These are phyloP conservation scores for Melinopterus prodromus DNA, from an alignment of 2,888 invertebrate species.

Conservation along the genomic window DNA sequence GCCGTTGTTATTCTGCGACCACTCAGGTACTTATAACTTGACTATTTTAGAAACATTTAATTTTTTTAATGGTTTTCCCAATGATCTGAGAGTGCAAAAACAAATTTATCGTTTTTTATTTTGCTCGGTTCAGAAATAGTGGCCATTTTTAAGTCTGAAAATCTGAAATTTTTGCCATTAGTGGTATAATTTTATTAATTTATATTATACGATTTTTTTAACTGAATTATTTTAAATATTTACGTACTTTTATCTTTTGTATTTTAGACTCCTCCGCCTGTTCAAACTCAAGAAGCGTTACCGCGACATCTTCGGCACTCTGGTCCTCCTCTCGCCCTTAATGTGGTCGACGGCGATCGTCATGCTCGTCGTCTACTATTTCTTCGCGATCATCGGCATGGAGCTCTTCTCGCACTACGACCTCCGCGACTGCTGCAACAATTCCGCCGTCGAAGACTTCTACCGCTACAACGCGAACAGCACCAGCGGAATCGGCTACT, in stretches of 20 bases:
- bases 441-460: constrained; percentile 85
- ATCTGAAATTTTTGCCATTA: too few relatives aligned
- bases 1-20: constrained; percentile 79
- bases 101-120: too few relatives aligned
- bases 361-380: constrained; percentile 85
- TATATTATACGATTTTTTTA: background rate
- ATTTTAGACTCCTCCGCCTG: constrained; percentile 66
- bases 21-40: constrained; percentile 61
- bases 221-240: constrained; percentile 17
- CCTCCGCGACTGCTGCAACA: constrained; percentile 83
- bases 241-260: constrained; percentile 11
- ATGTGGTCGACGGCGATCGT: constrained; percentile 86
- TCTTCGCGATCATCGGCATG: constrained; percentile 91
- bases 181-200: too few relatives aligned
- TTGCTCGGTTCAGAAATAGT: too few relatives aligned
- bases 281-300: constrained; percentile 85
- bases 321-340: constrained; percentile 81
- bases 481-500: constrained; percentile 79
- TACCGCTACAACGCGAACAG: constrained; percentile 76
- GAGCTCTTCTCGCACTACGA: constrained; percentile 81
- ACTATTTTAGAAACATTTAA: too few relatives aligned
- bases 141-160: too few relatives aligned
- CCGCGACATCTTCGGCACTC: constrained; percentile 83
- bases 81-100: too few relatives aligned
- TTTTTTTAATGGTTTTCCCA: too few relatives aligned